Base-by-base conservation (phyloP, 1,140 invertebrate genomes). In the Samia ricini region DNA sequence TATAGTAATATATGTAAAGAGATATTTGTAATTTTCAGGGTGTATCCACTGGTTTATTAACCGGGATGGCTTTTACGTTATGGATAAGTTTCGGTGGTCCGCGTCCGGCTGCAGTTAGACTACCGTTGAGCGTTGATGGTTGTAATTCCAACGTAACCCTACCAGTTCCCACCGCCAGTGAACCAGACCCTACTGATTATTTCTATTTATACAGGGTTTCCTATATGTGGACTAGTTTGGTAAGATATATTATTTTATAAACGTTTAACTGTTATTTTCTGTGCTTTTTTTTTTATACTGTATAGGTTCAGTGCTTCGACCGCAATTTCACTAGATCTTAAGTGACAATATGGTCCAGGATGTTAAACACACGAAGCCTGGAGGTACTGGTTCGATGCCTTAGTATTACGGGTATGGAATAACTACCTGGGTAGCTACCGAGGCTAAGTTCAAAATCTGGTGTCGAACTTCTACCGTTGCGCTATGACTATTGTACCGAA, bases 61-160 rank as follows among this genome's bases (percentile, higher is more conserved):
- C 82, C 10, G 94, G 95, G 6, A 85, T 98, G 51, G 81, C 88
- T 0, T 83, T 97, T 60, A 94, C 94, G 15, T 92, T 97, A 15
- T 97, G 95, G 96, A 95, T 97, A 61, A 97, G 95, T 56, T 97
- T 98, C 81, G 97, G 97, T 0, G 92, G 93, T 29, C 95, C 96
- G 0, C 94, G 94, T 66, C 95, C 96, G 0, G 76, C 89, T 0
- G 65, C 91, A 4, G 72, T 80, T 0, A 89, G 83, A n/a, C 86
- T 96, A 58, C 92, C 94, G 0, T 81, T 94, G 15, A 92, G 91
- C 7, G 91, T 91, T 0, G 92, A 92, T 1, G 92, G 92, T 4
- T 96, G 95, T 66, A 75, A 82, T 10, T 74, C 70, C 23, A 86
- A 88, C 56, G 64, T 78, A 4, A 88, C 85, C 0, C 15, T 78